Conservation (phyloP, 2,888 invertebrate genomes). For the Drosophila cyrtoloma region DNA sequence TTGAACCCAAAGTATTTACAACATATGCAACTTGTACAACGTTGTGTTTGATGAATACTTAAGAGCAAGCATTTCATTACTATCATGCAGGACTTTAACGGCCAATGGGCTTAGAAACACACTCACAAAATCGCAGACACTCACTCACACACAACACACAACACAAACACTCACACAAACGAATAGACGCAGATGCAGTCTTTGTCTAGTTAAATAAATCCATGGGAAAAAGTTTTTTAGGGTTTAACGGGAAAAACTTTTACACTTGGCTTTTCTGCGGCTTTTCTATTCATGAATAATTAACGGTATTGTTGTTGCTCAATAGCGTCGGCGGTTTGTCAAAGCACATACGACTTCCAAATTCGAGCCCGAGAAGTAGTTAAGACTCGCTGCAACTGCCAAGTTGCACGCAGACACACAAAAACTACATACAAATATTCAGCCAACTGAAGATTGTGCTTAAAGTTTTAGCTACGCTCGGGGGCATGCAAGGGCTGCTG, state of each 20-base stretch:
- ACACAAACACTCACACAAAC: neutral
- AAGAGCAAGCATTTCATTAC: constrained; percentile 70
- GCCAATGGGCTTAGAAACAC: constrained; percentile 18
- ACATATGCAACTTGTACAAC: constrained; percentile 73
- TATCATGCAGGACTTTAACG: constrained; percentile 52
- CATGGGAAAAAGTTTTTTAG: constrained; percentile 60
- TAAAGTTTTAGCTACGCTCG: constrained; percentile 65
- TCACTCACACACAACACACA: constrained; percentile 1
- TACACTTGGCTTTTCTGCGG: constrained; percentile 52
- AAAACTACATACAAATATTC: neutral
- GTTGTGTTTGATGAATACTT: constrained; percentile 69
- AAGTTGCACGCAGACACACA: constrained; percentile 15
- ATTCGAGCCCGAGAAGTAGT: constrained; percentile 61
- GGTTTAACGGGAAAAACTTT: constrained; percentile 58
- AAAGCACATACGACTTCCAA: constrained; percentile 48
- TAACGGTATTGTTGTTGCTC: constrained; percentile 72
- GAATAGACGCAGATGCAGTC: constrained; percentile 16
- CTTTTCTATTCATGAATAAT: constrained; percentile 77
- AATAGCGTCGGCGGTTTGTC: constrained; percentile 62
- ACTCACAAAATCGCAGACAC: neutral
- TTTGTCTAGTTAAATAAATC: constrained; percentile 64
- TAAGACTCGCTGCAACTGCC: constrained; percentile 47
- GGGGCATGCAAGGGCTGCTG: constrained; percentile 36
- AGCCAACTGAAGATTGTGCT: constrained; percentile 22
- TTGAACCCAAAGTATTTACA: constrained; percentile 68